Conservation (phyloP, 2,888 invertebrate species). For the Autographa gamma region DNA sequence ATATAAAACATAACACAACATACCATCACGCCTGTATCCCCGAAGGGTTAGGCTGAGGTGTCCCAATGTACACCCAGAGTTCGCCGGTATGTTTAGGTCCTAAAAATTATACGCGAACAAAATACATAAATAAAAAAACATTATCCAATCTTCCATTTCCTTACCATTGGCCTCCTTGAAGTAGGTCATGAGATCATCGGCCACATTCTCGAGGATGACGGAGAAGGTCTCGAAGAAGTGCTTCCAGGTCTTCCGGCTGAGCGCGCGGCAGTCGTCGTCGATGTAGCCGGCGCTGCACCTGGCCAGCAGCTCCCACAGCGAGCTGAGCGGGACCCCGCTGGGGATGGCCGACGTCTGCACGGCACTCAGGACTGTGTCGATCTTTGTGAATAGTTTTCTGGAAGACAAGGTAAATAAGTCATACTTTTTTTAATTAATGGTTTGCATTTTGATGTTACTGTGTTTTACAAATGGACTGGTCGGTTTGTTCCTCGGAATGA, state of each 20-base stretch:
- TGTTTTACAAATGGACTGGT: too few relatives aligned
- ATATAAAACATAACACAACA: too few relatives aligned
- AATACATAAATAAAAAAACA: too few relatives aligned
- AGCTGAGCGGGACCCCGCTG: conserved; percentile 62
- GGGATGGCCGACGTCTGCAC: conserved; percentile 62
- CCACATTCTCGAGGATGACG: conserved; percentile 68
- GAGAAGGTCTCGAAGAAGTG: conserved; percentile 75
- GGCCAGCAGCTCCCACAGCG: conserved; percentile 71
- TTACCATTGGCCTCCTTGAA: conserved; percentile 81
- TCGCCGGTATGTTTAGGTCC: too few relatives aligned
- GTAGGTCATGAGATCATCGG: conserved; percentile 75
- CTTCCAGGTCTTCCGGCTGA: conserved; percentile 72
- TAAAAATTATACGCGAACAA: too few relatives aligned
- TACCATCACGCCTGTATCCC: too few relatives aligned
- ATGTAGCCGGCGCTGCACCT: conserved; percentile 63
- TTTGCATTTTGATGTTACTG: too few relatives aligned
- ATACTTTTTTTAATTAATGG: background rate
- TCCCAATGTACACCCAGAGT: too few relatives aligned
- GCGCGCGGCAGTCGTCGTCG: conserved; percentile 64
- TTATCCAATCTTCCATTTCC: conserved; percentile 14
- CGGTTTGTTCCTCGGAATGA: background rate
- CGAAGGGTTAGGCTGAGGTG: too few relatives aligned
- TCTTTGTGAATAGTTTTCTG: conserved; percentile 76
- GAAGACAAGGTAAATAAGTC: background rate
- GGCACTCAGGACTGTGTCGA: conserved; percentile 75